phyloP scores from a whole-genome alignment of 2,113 vertebrate genomes.

The Tretioscincus oriximinensis region DNA sequence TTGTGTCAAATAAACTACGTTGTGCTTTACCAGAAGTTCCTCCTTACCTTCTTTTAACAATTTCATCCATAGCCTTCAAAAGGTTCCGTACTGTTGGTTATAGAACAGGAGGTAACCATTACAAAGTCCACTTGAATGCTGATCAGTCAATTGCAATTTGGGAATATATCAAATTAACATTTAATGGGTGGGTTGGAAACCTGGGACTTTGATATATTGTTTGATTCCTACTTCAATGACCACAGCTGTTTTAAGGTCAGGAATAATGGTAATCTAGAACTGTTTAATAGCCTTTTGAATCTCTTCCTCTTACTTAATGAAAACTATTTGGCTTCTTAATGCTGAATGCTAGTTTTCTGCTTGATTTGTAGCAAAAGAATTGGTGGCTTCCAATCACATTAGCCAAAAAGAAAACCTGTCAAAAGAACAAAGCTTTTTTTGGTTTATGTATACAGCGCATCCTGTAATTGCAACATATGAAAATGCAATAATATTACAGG shows the following conservation, averaged over 20 bases:
- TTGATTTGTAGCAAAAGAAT: slow-evolving; percentile 58
- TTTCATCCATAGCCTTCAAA: background rate
- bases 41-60: background rate
- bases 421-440: slow-evolving; percentile 43
- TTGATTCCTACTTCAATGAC: background rate
- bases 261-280: background rate
- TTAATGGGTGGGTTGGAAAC: background rate
- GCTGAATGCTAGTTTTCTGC: slow-evolving; percentile 56
- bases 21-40: background rate
- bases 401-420: slow-evolving; percentile 46
- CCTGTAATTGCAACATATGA: background rate
- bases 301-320: background rate
- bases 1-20: too few relatives aligned
- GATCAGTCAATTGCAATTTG: background rate
- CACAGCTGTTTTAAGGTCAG: background rate
- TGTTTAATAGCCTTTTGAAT: background rate
- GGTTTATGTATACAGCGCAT: slow-evolving; percentile 44
- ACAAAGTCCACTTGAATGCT: background rate
- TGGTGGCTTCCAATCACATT: slow-evolving; percentile 49
- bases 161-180: background rate
- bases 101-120: background rate
- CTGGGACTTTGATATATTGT: background rate
- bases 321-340: slow-evolving; percentile 65
- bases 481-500: slow-evolving; percentile 36
- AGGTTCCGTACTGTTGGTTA: background rate